Conservation (phyloP, 2,797 vertebrate species). For the Distichodus sexfasciatus region DNA sequence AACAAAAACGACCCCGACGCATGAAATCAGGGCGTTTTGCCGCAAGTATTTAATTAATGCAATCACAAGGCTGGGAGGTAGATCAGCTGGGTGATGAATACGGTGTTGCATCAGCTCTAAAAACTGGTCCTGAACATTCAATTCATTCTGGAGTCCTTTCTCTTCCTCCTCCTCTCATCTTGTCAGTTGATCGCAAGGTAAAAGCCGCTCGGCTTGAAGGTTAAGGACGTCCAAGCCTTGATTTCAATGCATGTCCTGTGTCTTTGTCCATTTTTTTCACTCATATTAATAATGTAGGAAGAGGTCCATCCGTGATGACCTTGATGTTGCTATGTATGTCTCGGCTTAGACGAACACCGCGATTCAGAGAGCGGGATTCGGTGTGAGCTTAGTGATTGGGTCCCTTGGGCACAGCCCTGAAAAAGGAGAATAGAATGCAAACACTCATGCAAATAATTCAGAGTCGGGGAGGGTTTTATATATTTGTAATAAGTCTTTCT, state of each 20-base stretch:
- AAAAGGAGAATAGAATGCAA: slow-evolving; percentile 16
- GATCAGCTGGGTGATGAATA: slow-evolving; percentile 53
- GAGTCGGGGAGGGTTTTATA: neutral
- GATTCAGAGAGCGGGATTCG: slow-evolving; percentile 36
- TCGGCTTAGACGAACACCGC: slow-evolving; percentile 28
- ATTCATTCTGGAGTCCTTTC: slow-evolving; percentile 8
- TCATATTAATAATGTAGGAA: slow-evolving; percentile 53
- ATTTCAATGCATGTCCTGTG: slow-evolving; percentile 45
- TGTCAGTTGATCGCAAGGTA: slow-evolving; percentile 35
- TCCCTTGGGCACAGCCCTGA: slow-evolving; percentile 19
- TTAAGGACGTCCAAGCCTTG: slow-evolving; percentile 50
- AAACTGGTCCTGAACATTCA: slow-evolving; percentile 19
- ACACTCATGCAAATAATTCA: slow-evolving; percentile 2
- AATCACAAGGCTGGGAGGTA: slow-evolving; percentile 48
- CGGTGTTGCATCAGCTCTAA: slow-evolving; percentile 40
- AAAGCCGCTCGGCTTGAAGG: slow-evolving; percentile 44
- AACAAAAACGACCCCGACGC: slow-evolving; percentile 50
- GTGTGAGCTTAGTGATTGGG: slow-evolving; percentile 25
- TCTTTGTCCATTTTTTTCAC: slow-evolving; percentile 17
- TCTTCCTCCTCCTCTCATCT: neutral
- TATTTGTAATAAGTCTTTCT: neutral
- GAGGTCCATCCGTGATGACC: slow-evolving; percentile 46
- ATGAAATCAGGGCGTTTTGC: slow-evolving; percentile 46
- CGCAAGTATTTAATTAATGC: slow-evolving; percentile 52
- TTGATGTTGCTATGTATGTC: slow-evolving; percentile 48